Conservation (phyloP, 92 coral and sea anemone species). For the Zoanthus sociatus region DNA sequence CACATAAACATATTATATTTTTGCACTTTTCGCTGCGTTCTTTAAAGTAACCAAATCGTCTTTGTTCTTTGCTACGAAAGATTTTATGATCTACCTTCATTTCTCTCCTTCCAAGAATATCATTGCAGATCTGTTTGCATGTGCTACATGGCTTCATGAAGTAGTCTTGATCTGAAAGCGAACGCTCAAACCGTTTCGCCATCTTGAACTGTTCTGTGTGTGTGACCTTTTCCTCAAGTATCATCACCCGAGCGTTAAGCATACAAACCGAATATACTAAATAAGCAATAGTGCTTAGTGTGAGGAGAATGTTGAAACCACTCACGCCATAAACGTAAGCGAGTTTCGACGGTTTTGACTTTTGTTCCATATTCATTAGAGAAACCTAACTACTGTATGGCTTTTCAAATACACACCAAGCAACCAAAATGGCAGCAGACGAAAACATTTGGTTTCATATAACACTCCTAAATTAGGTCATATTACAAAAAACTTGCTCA, state of each 20-base stretch:
- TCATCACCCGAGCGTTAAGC: constrained; percentile 5
- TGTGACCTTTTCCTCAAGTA: constrained; percentile 9
- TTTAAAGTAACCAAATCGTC: background rate
- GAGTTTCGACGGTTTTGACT: background rate
- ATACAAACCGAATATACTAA: constrained; percentile 7
- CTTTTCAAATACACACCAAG: no score
- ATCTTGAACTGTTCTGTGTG: background rate
- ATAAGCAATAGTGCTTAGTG: constrained; percentile 4
- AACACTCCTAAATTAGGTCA: no score
- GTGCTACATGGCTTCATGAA: constrained; percentile 4
- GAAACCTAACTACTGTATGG: no score
- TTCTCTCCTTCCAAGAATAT: background rate
- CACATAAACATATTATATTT: no score
- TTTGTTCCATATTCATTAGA: background rate
- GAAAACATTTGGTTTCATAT: no score
- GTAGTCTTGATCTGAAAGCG: background rate
- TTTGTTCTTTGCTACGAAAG: background rate
- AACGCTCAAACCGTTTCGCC: constrained; percentile 15
- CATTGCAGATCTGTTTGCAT: constrained; percentile 15
- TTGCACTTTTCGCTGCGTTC: no score
- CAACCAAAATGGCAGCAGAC: no score
- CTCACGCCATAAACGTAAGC: constrained; percentile 21
- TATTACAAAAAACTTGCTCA: no score
- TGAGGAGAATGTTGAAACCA: constrained; percentile 24
- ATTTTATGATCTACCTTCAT: background rate